Base-by-base conservation (phyloP, 2,888 invertebrate species). In the Dasysyrphus albostriatus region DNA sequence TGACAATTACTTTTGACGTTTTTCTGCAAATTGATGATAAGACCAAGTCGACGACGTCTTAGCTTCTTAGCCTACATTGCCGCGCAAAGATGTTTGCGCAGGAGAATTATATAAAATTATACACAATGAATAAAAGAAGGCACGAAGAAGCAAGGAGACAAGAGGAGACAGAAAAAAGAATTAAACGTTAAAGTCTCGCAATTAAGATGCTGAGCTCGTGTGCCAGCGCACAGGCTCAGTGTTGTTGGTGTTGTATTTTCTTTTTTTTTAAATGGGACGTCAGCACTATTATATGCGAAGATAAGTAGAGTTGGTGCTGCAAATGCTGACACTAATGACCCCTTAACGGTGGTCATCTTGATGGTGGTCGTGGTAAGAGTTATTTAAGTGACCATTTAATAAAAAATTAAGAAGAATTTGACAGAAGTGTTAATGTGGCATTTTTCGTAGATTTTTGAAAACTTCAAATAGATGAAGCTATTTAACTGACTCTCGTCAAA, bases 121-220 rank as follows among this genome's bases (percentile, higher is more conserved):
- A n/a, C n/a, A n/a, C n/a, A 61, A 42, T 37, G 51, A 70, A 56
- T 19, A 47, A 37, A 37, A n/a, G 29, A 29, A 56, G 12, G n/a
- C 32, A 32, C 19, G n/a, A 42, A 44, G 16, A 42, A 37, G 24
- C 16, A 54, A 39, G 0, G 39, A 59, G 12, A n/a, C 6, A 32
- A 54, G 51, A 79, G 16, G 61, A 79, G 29, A 58, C 16, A 34
- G 72, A 24, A 42, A 42, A 49, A 32, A 58, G 37, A 83, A 79
- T 84, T 73, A 84, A 80, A 82, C 61, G 77, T 72, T 69, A 51
- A 73, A 85, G 72, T 82, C 67, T 82, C 75, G 78, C 87, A 87
- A 87, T 87, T 87, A 87, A 83, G 82, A 87, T 87, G 87, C 82
- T 87, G 56, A 67, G 72, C 87, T 82, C 87, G 87, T 87, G 85